Base-by-base conservation (phyloP, 1,140 invertebrate species). In the Vollenhovia emeryi region DNA sequence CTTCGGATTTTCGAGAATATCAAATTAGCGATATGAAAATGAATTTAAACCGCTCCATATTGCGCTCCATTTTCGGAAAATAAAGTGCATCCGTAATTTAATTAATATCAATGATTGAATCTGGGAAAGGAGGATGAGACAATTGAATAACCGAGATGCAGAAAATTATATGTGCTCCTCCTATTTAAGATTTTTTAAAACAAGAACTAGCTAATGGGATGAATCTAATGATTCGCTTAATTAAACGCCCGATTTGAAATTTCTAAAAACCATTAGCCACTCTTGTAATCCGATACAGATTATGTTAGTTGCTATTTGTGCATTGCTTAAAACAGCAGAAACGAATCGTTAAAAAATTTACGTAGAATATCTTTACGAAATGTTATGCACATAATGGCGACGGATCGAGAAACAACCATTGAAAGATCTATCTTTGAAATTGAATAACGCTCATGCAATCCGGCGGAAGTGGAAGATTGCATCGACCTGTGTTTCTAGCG, bases 401-500 rank as follows among this genome's bases (percentile, higher is more conserved):
- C 27, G 9, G 8, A 27, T 6, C 18, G 27, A 55, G 30, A 55
- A 69, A 40, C 15, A 30, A 0, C 5, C 8, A 36, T 40, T 21
- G 18, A 18, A 43, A 15, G 15, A 78, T 15, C 48, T 43, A 9
- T 13, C 62, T 68, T 52, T 50, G 27, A 75, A 82, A 89, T 69
- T 82, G 62, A 36, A 71, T 76, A 85, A 89, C 15, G 45, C 64
- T 83, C 71, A 79, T 27, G 84, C 64, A 89, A 89, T 79, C 45
- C 48, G 18, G 78, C 57, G 52, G 15, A 90, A 82, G 57, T 40
- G 52, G 24, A 79, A 80, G 78, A 78, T 83, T 62, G 64, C 76
- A 90, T 90, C 89, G 74, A 89, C 78, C 76, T 55, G 69, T 80
- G 89, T 86, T 86, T 83, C 87, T 88, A 85, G 43, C 83, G 79